Percentiles rank a stretch among this genome's conserved stretches.
These are phyloP conservation scores for Cosmopolites sordidus DNA, from an alignment of 2,888 invertebrate genomes.

Conservation along the genomic window DNA sequence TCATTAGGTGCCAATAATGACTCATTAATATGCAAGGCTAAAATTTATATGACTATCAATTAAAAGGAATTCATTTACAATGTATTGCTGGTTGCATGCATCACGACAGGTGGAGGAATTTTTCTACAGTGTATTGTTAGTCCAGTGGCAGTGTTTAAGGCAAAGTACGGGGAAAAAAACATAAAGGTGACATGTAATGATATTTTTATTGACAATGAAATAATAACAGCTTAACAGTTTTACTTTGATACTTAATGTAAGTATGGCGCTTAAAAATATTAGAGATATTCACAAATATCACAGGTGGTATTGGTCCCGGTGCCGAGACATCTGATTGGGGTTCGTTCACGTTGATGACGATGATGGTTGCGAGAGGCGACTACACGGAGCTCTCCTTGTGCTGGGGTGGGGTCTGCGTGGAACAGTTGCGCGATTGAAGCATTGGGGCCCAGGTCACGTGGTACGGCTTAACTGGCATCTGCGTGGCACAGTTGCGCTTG, in stretches of 20 bases:
- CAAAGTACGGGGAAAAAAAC: too few species aligned
- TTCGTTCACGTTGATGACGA: conserved; percentile 17
- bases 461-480: conserved; percentile 50
- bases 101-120: too few species aligned
- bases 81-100: too few species aligned
- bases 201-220: conserved; percentile 48
- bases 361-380: conserved; percentile 10
- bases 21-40: too few species aligned
- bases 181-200: background rate
- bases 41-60: too few species aligned
- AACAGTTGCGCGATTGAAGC: conserved; percentile 47
- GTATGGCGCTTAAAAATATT: conserved; percentile 27
- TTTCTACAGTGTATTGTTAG: too few species aligned
- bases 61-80: too few species aligned
- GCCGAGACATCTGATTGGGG: conserved; percentile 46
- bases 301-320: conserved; percentile 51
- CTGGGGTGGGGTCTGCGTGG: conserved; percentile 47
- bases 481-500: conserved; percentile 48
- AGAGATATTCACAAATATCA: conserved; percentile 51
- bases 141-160: too few species aligned
- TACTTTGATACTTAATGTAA: conserved; percentile 35
- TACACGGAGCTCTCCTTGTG: conserved; percentile 51
- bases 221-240: conserved; percentile 45
- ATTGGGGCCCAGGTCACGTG: conserved; percentile 50
- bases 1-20: too few species aligned